Base-by-base conservation (phyloP, 64 coral and sea anemone species). In the Anthopleura sola region DNA sequence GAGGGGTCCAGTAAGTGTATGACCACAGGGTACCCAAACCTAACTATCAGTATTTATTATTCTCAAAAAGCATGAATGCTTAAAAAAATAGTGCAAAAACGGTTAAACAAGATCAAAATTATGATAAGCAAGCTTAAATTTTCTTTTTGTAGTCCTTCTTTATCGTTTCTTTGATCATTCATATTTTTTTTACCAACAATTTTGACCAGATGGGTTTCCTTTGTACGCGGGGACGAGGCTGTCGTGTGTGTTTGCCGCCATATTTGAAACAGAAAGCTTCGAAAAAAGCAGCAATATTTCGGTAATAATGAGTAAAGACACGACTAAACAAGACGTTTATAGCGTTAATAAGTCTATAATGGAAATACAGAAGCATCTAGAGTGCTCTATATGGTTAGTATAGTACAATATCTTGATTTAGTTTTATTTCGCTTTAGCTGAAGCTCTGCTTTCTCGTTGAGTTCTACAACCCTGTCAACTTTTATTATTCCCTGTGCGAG, bases 321-420 rank as follows among this genome's bases (percentile, higher is more conserved):
- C 29, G 12, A 71, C 8, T 71, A 31, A 32, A 32, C 66, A 71
- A 36, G 66, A 71, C 31, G 66, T 34, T 12, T 1, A 71, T 71
- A 32, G 66, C 9, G 11, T 71, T 71, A 71, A 71, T 32, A 71
- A 71, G 29, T 71, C 66, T 71, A 6, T 71, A 31, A 71, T 32
- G n/a, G 66, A 71, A 15, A 71, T 71, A 14, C 66, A 71, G 28
- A 71, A 71, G 28, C 66, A 71, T 71, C 14, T 71, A 28, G 66
- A 71, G 29, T 71, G 66, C 66, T 71, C 66, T 71, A 71, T 71
- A 31, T 71, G 66, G 66, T 71, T 16, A 71, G 66, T 71, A 71
- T 71, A 24, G 14, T 53, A 12, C 50, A 13, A 26, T 26, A 44
- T 44, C 9, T 44, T 44, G 40, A 44, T 44, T 44, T 8, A 44